These are phyloP conservation scores for Semicossyphus pulcher DNA, from an alignment of 2,113 vertebrate genomes.

Conservation along the genomic window DNA sequence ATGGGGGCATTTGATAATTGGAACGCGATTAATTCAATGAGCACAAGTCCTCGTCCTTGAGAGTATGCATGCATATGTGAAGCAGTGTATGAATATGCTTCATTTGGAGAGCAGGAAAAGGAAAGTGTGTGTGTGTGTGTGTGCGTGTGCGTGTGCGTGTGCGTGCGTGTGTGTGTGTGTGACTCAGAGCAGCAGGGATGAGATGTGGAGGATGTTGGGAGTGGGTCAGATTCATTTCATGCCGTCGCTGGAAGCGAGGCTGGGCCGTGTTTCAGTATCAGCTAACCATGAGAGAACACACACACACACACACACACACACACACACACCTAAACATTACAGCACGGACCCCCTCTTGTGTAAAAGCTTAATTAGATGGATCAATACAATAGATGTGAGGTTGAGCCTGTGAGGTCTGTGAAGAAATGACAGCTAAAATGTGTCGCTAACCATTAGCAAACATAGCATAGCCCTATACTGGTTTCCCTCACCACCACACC, in stretches of 20 bases:
- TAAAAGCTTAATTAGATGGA: neutral
- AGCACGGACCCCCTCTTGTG: too few species aligned
- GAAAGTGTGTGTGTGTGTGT: constrained; percentile 28
- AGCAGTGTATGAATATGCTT: constrained; percentile 55
- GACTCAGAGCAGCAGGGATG: constrained; percentile 55
- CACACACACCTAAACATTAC: constrained; percentile 12
- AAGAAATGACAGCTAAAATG: neutral
- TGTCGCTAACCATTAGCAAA: neutral
- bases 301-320: constrained; percentile 24
- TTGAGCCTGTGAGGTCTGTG: constrained; percentile 1
- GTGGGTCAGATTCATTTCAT: constrained; percentile 73
- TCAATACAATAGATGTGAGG: neutral
- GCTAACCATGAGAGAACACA: constrained; percentile 30
- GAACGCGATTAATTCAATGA: constrained; percentile 78
- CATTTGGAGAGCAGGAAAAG: constrained; percentile 33
- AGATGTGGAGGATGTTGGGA: constrained; percentile 72
- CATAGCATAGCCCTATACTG: constrained; percentile 41
- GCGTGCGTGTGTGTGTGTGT: constrained; percentile 25
- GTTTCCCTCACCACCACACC: constrained; percentile 53
- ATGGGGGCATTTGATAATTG: constrained; percentile 74
- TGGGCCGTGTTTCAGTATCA: constrained; percentile 56
- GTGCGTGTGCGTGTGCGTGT: constrained; percentile 31
- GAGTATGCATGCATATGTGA: constrained; percentile 59
- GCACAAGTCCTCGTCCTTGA: constrained; percentile 73
- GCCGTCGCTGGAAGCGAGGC: constrained; percentile 40